Evolutionary conservation across 2,888 invertebrate genomes (phyloP).

Genomic region (Pyralis farinalis): DNA sequence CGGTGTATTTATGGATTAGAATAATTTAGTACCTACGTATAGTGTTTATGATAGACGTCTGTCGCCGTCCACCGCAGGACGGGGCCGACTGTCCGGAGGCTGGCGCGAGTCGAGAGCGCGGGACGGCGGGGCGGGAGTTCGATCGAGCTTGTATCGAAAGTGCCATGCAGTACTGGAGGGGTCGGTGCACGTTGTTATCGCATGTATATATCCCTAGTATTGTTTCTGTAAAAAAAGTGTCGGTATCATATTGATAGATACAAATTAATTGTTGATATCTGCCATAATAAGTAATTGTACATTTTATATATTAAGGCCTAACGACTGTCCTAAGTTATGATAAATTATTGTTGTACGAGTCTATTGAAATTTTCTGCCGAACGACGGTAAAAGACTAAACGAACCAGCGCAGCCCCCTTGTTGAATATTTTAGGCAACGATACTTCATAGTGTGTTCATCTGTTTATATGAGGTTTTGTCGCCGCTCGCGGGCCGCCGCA

Average conservation of each 20-base stretch:
- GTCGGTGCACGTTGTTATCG: conserved; percentile 49
- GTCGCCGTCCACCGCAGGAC: conserved; percentile 34
- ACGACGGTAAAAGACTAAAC: conserved; percentile 33
- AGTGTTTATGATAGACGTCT: conserved; percentile 30
- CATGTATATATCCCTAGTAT: conserved; percentile 53
- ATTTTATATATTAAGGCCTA: conserved; percentile 76
- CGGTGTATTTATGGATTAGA: conserved; percentile 48
- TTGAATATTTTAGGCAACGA: conserved; percentile 46
- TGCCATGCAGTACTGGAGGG: conserved; percentile 47
- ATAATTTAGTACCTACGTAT: conserved; percentile 45
- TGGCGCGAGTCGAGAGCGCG: conserved; percentile 20
- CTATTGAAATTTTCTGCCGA: conserved; percentile 42
- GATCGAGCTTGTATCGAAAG: conserved; percentile 41
- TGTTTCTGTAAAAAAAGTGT: conserved; percentile 68
- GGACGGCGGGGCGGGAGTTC: conserved; percentile 12
- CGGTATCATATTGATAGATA: conserved; percentile 63
- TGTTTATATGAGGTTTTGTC: conserved; percentile 30
- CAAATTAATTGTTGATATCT: conserved; percentile 77
- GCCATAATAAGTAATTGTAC: conserved; percentile 78
- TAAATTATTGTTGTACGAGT: conserved; percentile 60
- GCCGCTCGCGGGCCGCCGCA: conserved; percentile 33
- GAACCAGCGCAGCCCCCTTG: conserved; percentile 39
- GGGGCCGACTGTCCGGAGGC: conserved; percentile 23
- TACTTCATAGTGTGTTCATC: conserved; percentile 58
- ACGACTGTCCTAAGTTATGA: conserved; percentile 74